Conservation (phyloP, 2,113 vertebrate species). For the Benitochromis conjunctus region DNA sequence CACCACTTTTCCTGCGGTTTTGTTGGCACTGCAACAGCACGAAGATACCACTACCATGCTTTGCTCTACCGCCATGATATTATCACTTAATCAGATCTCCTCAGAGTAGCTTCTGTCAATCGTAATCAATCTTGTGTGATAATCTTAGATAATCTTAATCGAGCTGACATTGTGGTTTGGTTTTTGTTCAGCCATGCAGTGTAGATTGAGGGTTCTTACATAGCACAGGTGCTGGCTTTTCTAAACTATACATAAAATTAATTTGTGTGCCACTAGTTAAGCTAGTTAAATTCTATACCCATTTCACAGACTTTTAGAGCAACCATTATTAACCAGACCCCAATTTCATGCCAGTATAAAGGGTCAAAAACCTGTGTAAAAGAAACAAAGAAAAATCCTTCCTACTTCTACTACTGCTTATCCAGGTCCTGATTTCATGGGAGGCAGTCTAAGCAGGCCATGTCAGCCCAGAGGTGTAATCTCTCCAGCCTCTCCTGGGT, state of each 20-base stretch:
- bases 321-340: neutral
- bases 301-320: neutral
- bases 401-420: fast-evolving
- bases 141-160: neutral
- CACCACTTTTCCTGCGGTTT: fast-evolving
- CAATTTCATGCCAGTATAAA: neutral
- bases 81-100: neutral
- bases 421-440: neutral
- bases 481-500: neutral
- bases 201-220: fast-evolving
- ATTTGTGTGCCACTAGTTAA: neutral
- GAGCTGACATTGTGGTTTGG: neutral
- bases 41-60: neutral
- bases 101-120: fast-evolving
- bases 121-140: neutral
- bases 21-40: neutral
- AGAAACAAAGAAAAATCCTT: neutral
- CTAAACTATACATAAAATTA: neutral
- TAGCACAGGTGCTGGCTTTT: neutral
- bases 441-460: fast-evolving
- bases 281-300: neutral
- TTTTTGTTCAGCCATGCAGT: neutral
- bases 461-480: neutral
- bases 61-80: neutral
- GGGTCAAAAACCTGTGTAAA: neutral